Base-by-base conservation (phyloP, 2,113 vertebrate genomes). In the Gnathonemus longibarbis region DNA sequence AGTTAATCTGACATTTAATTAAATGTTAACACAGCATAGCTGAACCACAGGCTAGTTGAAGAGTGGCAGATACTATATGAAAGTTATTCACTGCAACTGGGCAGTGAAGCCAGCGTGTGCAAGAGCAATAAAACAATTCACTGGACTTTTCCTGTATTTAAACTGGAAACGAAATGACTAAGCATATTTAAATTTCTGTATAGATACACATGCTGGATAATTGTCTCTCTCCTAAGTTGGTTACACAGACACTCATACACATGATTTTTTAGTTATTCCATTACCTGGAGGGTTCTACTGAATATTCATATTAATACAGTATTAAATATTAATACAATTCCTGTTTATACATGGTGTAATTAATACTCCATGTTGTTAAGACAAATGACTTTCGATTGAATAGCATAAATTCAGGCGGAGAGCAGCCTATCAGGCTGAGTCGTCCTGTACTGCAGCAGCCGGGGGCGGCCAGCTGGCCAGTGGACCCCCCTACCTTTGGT, bases 401-500 rank as follows among this genome's bases (percentile, higher is more conserved):
- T 39, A 80, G 19, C 15, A 39, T 39, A 80, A 39, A 80, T 42
- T 17, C 35, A 19, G 35, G 74, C 13, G 4, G 5, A 80, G 74
- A 19, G 74, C 31, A 80, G 74, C 39, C 35, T 2, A 0, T 42
- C 15, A 2, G 74, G 74, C 35, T 39, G 70, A 77, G 35, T 5
- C 0, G 70, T 70, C 5, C 53, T 11, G n/a, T 48, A n/a, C 83
- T 84, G 21, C 39, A 3, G 83, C 21, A 46, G 45, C 45, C 1
- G 1, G 7, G 17, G 35, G 80, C 0, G 13, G 27, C 7, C 21
- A 31, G 48, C 85, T 6, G 15, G 31, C 3, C 24, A 24, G 53
- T 10, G 3, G 45, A 9, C 27, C 21, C 2, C 21, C n/a, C 35
- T 91, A 96, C 97, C 97, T 98, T 95, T 98, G 97, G 91, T 98